A percentile compares a stretch with the other conserved stretches of the same genome.
Evolutionary conservation across 2,888 invertebrate genomes (phyloP).

Genomic region (Lypha dubia): DNA sequence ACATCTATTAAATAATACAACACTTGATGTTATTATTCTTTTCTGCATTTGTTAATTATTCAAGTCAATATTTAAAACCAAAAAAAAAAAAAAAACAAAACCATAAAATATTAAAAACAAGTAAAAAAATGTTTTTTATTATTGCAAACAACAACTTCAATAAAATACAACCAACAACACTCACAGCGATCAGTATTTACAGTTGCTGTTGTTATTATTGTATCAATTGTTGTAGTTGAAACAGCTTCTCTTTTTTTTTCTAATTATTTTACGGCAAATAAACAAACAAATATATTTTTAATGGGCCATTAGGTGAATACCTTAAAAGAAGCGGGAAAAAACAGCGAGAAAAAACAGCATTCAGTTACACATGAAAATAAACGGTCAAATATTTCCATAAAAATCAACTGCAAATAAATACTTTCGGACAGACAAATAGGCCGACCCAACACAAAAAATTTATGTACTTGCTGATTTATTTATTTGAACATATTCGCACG

Average conservation of each 20-base stretch:
- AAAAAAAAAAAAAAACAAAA: neutral
- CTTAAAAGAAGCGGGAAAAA: conserved; percentile 6
- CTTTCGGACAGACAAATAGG: conserved; percentile 22
- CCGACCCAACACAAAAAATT: neutral
- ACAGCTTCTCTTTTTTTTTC: conserved; percentile 24
- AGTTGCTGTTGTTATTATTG: conserved; percentile 8
- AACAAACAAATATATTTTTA: conserved; percentile 41
- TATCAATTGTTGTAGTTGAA: conserved; percentile 9
- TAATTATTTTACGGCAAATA: conserved; percentile 10
- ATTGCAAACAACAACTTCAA: neutral
- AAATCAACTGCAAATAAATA: conserved; percentile 4
- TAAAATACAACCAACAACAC: neutral
- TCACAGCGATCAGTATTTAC: neutral
- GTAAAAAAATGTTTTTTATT: neutral
- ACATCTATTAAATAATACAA: neutral
- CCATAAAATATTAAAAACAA: neutral
- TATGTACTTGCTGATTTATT: conserved; percentile 18
- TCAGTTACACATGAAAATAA: conserved; percentile 39
- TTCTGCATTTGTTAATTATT: neutral
- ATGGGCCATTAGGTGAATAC: conserved; percentile 50
- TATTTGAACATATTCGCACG: conserved; percentile 55
- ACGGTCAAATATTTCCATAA: conserved; percentile 14
- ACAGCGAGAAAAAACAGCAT: neutral
- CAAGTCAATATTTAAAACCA: neutral
- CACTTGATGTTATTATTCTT: neutral